Conservation (phyloP, 2,797 vertebrate species). For the Chromobotia macracanthus region DNA sequence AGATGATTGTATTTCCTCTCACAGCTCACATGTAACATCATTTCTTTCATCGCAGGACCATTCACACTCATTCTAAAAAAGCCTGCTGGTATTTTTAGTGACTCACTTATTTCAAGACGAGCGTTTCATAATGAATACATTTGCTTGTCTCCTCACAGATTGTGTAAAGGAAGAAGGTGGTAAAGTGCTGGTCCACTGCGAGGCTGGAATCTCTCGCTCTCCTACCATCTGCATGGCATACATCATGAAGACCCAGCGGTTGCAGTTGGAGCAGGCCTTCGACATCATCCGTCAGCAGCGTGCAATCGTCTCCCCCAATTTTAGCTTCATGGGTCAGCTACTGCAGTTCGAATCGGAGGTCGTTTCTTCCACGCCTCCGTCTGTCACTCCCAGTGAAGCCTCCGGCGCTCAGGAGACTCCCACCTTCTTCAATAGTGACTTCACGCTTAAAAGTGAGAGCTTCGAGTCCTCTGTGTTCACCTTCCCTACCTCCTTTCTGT, state of each 20-base stretch:
- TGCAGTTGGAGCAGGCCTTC: constrained; percentile 91
- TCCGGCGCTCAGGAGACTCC: constrained; percentile 82
- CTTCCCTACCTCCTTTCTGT: constrained; percentile 91
- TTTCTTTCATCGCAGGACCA: not conserved
- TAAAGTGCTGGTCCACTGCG: constrained; percentile 94
- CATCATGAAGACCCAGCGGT: constrained; percentile 92
- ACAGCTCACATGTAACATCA: not conserved
- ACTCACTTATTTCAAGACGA: constrained; percentile 1
- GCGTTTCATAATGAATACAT: not conserved
- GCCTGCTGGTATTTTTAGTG: not conserved
- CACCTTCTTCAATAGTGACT: constrained; percentile 87
- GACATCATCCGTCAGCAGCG: constrained; percentile 94
- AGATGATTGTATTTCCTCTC: not conserved
- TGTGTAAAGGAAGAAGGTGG: constrained; percentile 86
- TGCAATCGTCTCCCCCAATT: constrained; percentile 92
- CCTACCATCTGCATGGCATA: constrained; percentile 99
- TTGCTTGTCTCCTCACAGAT: constrained; percentile 76
- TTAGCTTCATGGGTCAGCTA: constrained; percentile 98
- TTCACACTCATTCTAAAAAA: not conserved
- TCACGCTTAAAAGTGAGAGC: constrained; percentile 70
- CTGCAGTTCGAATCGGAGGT: constrained; percentile 95
- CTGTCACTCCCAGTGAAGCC: constrained; percentile 70
- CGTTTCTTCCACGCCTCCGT: constrained; percentile 83
- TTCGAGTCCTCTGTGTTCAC: constrained; percentile 87
- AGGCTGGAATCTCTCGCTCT: constrained; percentile 96